Percentiles rank a stretch among this genome's conserved stretches.
These are phyloP conservation scores for Megaceryle torquata DNA, from an alignment of 2,113 vertebrate genomes.

Conservation along the genomic window DNA sequence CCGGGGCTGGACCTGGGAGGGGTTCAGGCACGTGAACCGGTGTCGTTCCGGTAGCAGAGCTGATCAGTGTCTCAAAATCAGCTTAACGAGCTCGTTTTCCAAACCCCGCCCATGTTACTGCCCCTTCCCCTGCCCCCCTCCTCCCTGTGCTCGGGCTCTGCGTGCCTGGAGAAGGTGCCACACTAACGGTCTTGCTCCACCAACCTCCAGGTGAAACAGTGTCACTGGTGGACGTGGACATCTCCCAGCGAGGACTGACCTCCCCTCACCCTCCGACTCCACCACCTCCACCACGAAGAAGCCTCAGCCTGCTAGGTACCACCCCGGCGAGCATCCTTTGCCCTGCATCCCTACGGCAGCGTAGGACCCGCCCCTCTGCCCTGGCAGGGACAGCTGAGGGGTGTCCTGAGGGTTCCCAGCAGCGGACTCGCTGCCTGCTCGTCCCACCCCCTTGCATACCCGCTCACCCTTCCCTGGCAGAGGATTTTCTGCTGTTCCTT, in stretches of 20 bases:
- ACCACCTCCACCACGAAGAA: slow-evolving; percentile 90
- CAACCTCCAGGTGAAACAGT: slow-evolving; percentile 88
- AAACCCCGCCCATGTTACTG: neutral
- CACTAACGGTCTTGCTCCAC: neutral
- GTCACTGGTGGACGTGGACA: slow-evolving; percentile 95
- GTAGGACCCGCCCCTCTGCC: rapidly evolving
- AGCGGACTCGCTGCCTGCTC: neutral
- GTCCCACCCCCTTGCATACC: rapidly evolving
- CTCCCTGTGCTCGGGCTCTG: neutral
- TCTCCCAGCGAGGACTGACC: slow-evolving; percentile 86
- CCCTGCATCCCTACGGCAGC: rapidly evolving
- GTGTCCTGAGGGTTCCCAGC: neutral
- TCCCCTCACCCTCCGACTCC: slow-evolving; percentile 93
- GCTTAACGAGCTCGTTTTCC: rapidly evolving
- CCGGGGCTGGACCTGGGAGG: rapidly evolving
- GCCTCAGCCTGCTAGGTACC: slow-evolving; percentile 94
- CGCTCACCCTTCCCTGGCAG: neutral
- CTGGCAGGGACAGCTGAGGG: neutral
- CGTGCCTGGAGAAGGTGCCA: neutral
- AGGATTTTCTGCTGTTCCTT: rapidly evolving
- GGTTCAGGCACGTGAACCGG: rapidly evolving
- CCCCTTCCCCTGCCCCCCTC: neutral
- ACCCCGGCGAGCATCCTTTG: neutral
- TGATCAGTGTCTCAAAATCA: neutral
- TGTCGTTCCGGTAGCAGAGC: neutral